Evolutionary conservation across 2,888 invertebrate genomes (phyloP), one percentile per base, ranked within the genome.

Genomic region (Polydrusus cervinus): DNA sequence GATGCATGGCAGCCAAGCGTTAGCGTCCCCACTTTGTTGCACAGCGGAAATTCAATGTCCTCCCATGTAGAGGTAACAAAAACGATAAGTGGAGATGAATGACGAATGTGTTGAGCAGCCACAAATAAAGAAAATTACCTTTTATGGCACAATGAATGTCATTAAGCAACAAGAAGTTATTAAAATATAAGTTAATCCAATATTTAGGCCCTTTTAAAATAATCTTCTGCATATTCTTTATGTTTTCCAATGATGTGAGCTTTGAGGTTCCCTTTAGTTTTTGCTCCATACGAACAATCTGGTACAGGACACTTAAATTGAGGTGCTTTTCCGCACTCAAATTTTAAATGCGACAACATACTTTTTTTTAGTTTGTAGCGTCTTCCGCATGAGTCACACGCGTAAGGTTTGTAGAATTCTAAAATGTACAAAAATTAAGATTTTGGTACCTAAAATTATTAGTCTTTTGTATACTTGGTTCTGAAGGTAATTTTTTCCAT

Each of bases 261-360:
- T 47, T 76, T 79, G 2, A 78, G 38, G 34, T 75, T 78, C 20
- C 77, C 69, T 60, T 77, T 79, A 14, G 64, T 53, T 40, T 78
- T 79, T 2, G 76, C 61, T 38, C 47, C 67, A 60, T 69, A 78
- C 1, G n/a, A n/a, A 34, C 78, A 79, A 11, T 71, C 76, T 45
- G 71, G 47, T 7, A 64, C 9, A n/a, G 65, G 51, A 40, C 80
- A 80, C 38, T 38, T 71, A 64, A 79, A 80, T n/a, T 65, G 65
- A 0, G 80, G 79, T 8, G 30, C 40, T 68, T 64, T 71, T 2
- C 72, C 72, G 57, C 86, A 84, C 65, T 83, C 81, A 74, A 71
- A 78, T 34, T 65, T 74, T 43, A 51, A 16, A 67, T 79, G 79
- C 9, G 71, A 69, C 18, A 64, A 47, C 47, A 79, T 51, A 47